Evolutionary conservation across 2,888 invertebrate genomes (phyloP).

Genomic region (Suillia variegata): DNA sequence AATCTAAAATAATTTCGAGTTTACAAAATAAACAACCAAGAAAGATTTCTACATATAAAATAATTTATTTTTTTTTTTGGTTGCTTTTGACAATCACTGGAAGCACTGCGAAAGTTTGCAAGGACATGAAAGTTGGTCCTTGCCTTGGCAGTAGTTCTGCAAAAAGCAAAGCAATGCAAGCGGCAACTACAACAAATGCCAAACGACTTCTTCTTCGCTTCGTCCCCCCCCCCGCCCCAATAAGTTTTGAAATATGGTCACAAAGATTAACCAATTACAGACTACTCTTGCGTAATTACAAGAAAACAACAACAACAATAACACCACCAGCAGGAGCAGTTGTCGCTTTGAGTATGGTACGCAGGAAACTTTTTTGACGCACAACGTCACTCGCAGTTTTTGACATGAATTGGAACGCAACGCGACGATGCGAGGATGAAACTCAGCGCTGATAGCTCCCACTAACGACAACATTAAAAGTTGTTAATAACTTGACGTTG

Average conservation of each 20-base stretch:
- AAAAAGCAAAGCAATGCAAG: no score
- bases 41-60: no score
- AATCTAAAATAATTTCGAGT: no score
- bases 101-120: no score
- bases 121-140: no score
- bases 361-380: not conserved
- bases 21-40: no score
- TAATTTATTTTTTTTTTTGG: no score
- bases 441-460: not conserved
- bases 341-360: not conserved
- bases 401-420: not conserved
- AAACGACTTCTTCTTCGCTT: no score
- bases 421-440: not conserved
- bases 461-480: slow-evolving; percentile 23
- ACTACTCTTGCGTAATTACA: not conserved
- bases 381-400: not conserved
- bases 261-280: slow-evolving; percentile 4
- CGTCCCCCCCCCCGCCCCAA: no score
- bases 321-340: not conserved
- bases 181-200: no score
- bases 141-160: no score
- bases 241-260: slow-evolving; percentile 4
- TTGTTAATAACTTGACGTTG: slow-evolving; percentile 32
- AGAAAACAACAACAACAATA: not conserved
- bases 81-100: no score